Evolutionary conservation across 2,797 vertebrate genomes (phyloP), one percentile per base, ranked within the genome.

Genomic region (Scolopax bukidnonensis): DNA sequence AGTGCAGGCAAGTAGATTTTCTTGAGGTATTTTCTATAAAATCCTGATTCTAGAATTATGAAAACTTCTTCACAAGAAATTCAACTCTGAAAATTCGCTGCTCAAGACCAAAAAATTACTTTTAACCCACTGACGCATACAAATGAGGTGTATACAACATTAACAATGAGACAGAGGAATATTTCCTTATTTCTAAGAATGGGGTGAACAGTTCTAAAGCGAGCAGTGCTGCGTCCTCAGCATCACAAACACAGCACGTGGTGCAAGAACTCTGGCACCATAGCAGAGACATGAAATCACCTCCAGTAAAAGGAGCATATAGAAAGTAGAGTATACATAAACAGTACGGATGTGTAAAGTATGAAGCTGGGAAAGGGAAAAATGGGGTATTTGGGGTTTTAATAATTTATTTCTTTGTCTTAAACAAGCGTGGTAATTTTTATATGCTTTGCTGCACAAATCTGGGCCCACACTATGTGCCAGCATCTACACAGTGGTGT

Each of bases 401-500:
- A 67, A 60, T 59, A 63, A 41, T 30, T 56, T 85, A 23, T 45
- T 83, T 40, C 19, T n/a, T 73, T 41, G 11, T 40, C 47, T 63
- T 47, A 78, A 87, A 64, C 7, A 25, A 38, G 30, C 2, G 2
- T 41, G 16, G 9, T 67, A 12, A 65, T 50, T 33, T 73, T 47
- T 7, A 24, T 6, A 40, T 12, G 24, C 64, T 80, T 80, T 60
- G n/a, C n/a, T 74, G 16, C 51, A n/a, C 15, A 59, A 59, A 60
- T 10, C 41, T n/a, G 30, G 40, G 43, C 12, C 76, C 47, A 28
- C 10, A 0, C 8, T 20, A 19, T 38, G 23, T 1, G 0, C 28
- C 57, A 53, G 19, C 30, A 50, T 5, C 23, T 24, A 75, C 33
- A 19, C 12, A 56, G 33, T 10, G 0, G 0, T 12, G 30, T 50